Percentiles rank a stretch among this genome's conserved stretches.
Conservation (phyloP, 64 coral and sea anemone genomes). For the Catalaphyllia jardinei region DNA sequence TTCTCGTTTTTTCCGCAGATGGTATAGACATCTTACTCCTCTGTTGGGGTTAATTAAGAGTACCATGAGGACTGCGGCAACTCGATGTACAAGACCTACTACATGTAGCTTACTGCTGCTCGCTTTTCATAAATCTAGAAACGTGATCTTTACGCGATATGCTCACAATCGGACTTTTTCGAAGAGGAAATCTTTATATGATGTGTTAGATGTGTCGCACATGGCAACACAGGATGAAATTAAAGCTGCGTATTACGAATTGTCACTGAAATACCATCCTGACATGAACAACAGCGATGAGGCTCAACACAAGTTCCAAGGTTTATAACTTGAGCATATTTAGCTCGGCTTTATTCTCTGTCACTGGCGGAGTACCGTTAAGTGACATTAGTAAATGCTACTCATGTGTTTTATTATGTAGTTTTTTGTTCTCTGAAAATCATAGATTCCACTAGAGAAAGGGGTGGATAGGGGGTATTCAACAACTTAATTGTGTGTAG, state of each 20-base stretch:
- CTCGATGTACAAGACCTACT: neutral
- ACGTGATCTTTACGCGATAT: neutral
- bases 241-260: conserved; percentile 74
- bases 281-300: conserved; percentile 59
- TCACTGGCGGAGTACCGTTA: too few species aligned
- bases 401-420: too few species aligned
- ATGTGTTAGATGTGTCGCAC: conserved; percentile 65
- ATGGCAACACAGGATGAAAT: conserved; percentile 80
- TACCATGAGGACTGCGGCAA: neutral
- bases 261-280: conserved; percentile 81
- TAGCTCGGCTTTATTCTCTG: neutral
- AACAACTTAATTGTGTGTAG: too few species aligned
- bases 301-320: conserved; percentile 61
- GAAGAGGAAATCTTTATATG: conserved; percentile 51
- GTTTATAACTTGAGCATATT: conserved; percentile 15
- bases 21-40: too few species aligned
- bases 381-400: too few species aligned
- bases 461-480: too few species aligned
- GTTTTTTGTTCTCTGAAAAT: too few species aligned
- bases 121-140: neutral
- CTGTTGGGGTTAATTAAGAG: too few species aligned
- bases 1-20: neutral
- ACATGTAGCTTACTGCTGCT: neutral
- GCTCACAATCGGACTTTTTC: neutral
- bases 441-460: too few species aligned